Percentiles rank a stretch among this genome's conserved stretches.
These are phyloP conservation scores for Epinotia bilunana DNA, from an alignment of 2,888 invertebrate species.

Conservation along the genomic window DNA sequence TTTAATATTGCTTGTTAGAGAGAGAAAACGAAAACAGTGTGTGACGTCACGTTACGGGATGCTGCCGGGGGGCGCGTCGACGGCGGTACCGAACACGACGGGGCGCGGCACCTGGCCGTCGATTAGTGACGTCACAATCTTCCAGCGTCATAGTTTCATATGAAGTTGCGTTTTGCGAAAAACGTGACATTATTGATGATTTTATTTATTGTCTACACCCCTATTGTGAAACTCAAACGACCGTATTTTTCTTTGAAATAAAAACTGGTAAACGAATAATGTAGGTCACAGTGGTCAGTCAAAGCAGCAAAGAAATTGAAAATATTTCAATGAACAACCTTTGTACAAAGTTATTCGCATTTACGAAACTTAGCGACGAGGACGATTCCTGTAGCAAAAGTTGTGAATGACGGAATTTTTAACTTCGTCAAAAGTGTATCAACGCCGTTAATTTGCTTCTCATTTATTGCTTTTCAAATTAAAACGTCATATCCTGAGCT, in stretches of 20 bases:
- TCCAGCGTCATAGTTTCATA: too few relatives aligned
- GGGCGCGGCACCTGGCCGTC: too few relatives aligned
- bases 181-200: too few relatives aligned
- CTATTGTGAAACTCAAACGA: constrained; percentile 9
- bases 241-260: constrained; percentile 17
- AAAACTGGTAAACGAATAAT: constrained; percentile 10
- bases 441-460: constrained; percentile 39
- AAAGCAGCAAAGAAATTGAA: constrained; percentile 34
- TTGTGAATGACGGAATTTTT: constrained; percentile 33
- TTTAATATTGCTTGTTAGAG: too few relatives aligned
- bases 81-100: too few relatives aligned
- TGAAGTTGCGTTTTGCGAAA: too few relatives aligned
- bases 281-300: constrained; percentile 18
- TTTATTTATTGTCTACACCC: too few relatives aligned
- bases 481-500: background rate
- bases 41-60: too few relatives aligned
- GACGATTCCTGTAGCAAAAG: constrained; percentile 26
- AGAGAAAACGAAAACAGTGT: too few relatives aligned
- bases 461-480: constrained; percentile 6
- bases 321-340: constrained; percentile 28
- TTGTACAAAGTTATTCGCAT: constrained; percentile 20
- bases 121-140: too few relatives aligned
- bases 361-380: constrained; percentile 16
- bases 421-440: constrained; percentile 42
- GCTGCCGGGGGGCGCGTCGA: too few relatives aligned